phyloP scores from a whole-genome alignment of 1,140 invertebrate species.

The Ceratina japonica region DNA sequence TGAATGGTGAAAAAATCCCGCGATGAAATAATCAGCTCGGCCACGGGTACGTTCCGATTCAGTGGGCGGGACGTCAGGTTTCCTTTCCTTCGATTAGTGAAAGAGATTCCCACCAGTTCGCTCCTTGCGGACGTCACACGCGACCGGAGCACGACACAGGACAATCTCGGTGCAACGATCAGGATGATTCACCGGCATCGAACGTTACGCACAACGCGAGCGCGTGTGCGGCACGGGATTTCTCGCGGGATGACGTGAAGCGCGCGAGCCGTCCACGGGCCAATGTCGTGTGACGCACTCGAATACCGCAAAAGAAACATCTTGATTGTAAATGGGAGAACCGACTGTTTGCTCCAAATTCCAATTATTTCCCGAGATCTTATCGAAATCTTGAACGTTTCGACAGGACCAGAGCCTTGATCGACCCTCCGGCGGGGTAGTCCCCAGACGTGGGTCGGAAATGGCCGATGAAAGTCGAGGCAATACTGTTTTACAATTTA shows the following conservation, averaged over 20 bases:
- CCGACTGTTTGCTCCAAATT: not conserved
- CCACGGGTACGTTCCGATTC: too few relatives aligned
- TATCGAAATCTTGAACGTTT: too few relatives aligned
- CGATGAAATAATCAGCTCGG: too few relatives aligned
- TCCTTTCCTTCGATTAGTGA: too few relatives aligned
- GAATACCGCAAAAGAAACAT: not conserved
- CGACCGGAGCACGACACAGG: not conserved
- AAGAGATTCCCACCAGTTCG: too few relatives aligned
- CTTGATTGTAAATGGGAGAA: not conserved
- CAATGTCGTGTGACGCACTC: constrained; percentile 8
- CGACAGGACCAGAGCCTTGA: not conserved
- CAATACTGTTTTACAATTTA: not conserved
- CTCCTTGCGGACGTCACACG: too few relatives aligned
- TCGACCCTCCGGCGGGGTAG: not conserved
- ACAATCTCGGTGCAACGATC: not conserved
- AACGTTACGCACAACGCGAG: not conserved
- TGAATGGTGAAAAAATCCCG: too few relatives aligned
- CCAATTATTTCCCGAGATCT: not conserved
- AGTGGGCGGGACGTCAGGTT: too few relatives aligned
- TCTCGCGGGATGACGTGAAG: not conserved
- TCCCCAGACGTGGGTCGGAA: too few relatives aligned
- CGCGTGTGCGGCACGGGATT: constrained; percentile 6
- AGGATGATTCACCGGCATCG: not conserved
- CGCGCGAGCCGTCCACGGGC: not conserved
- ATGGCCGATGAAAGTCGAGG: too few relatives aligned